Base-by-base conservation (phyloP, 2,113 vertebrate genomes). In the Malurus cyaneus region DNA sequence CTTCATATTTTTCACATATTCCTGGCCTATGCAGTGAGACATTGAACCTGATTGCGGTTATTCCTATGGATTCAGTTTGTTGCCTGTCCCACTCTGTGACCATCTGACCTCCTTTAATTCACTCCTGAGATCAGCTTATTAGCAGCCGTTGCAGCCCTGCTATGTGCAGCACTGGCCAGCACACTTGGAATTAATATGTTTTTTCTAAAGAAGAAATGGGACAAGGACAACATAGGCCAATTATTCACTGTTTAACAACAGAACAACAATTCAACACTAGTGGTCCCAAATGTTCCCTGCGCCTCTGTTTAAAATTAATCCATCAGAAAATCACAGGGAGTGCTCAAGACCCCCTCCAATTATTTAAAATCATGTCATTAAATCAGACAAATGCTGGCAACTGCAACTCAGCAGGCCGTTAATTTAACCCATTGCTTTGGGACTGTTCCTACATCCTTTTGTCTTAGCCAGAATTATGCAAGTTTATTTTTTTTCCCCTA, bases 381-480 rank as follows among this genome's bases (percentile, higher is more conserved):
- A 95, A 95, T 76, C 88, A 96, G 92, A 94, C 94, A 96, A 95
- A 94, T 84, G 88, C 71, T 96, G 94, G 94, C 95, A 96, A n/a
- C 73, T 91, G 80, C 80, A 93, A 79, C 92, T 95, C 92, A 94
- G 92, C 91, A 96, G 92, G 88, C n/a, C 86, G 31, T 36, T 96
- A 96, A 96, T 96, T 96, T 93, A 96, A 84, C 95, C 92, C 96
- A 96, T 94, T 96, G 96, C 36, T 94, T 94, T 96, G 92, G 94
- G 95, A 79, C 34, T 11, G 80, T 94, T 96, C 92, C 95, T 94
- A 81, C 91, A 92, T 86, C 88, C 91, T 86, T 95, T 95, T 91
- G 86, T 87, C 65, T 46, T 84, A 86, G 91, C 91, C 94, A 95
- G 86, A 92, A 94, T 91, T 91, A 86, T 89, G 52, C 60, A 93